phyloP scores from a whole-genome alignment of 64 coral and sea anemone species.

The Platygyra sinensis region DNA sequence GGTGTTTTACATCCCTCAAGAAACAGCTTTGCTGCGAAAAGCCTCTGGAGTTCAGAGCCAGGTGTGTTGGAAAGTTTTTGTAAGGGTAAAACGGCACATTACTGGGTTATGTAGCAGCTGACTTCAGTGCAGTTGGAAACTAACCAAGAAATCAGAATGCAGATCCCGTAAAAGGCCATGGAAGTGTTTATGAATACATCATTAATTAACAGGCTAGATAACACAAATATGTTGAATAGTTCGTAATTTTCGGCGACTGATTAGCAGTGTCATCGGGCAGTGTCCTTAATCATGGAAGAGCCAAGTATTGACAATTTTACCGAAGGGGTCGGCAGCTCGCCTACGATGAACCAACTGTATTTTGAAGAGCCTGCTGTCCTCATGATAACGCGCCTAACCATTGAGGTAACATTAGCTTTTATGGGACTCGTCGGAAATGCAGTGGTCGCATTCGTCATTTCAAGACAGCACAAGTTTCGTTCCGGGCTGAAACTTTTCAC shows the following conservation, averaged over 20 bases:
- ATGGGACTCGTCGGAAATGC: slow-evolving; percentile 47
- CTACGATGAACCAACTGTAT: background rate
- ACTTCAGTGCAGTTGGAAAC: too few species aligned
- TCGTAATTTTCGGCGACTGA: too few species aligned
- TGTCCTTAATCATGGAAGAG: background rate
- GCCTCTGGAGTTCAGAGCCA: background rate
- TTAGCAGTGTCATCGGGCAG: too few species aligned
- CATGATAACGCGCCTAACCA: background rate
- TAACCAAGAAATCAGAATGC: too few species aligned
- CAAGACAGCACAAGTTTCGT: slow-evolving; percentile 24
- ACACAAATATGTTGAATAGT: too few species aligned
- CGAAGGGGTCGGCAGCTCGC: background rate
- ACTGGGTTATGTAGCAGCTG: background rate
- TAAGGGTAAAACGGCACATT: background rate
- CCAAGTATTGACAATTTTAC: background rate
- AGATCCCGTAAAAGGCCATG: too few species aligned
- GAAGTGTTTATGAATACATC: too few species aligned
- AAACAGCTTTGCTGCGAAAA: background rate
- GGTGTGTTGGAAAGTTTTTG: background rate
- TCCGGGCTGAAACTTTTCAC: slow-evolving; percentile 51
- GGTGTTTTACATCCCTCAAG: background rate
- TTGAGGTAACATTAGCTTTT: slow-evolving; percentile 32
- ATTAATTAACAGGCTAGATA: too few species aligned
- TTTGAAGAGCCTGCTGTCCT: slow-evolving; percentile 25
- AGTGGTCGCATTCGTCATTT: slow-evolving; percentile 35